These are phyloP conservation scores for Pimephales promelas DNA, from an alignment of 2,113 vertebrate species.

Conservation along the genomic window DNA sequence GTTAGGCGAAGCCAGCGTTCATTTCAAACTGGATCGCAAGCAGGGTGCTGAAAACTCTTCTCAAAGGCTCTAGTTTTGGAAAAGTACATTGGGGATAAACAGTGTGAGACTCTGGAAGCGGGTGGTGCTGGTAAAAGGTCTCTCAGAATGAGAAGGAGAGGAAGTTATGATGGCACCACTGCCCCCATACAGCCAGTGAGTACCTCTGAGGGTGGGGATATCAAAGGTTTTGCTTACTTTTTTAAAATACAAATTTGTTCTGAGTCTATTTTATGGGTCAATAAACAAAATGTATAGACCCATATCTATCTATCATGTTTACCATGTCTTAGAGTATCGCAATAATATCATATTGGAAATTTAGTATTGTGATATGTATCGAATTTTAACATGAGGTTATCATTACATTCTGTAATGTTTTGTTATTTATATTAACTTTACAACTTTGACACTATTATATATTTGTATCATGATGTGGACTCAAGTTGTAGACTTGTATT, in stretches of 20 bases:
- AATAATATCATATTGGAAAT: no score
- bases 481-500: neutral
- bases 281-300: no score
- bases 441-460: neutral
- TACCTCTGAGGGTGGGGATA: conserved; percentile 37
- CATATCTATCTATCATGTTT: no score
- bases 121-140: neutral
- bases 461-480: neutral
- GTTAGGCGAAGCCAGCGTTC: conserved; percentile 46
- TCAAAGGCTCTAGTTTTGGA: conserved; percentile 12
- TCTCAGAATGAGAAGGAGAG: conserved; percentile 64
- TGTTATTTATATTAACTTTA: neutral
- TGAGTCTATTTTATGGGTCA: neutral
- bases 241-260: neutral
- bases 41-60: conserved; percentile 30
- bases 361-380: no score
- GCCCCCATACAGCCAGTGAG: conserved; percentile 71
- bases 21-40: conserved; percentile 29
- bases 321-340: no score
- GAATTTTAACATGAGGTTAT: no score
- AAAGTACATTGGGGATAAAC: neutral
- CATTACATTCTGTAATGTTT: neutral
- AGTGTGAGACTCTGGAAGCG: neutral
- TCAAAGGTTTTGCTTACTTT: neutral
- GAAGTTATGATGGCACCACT: conserved; percentile 69